These are phyloP conservation scores for Ceratitis capitata DNA, from an alignment of 1,140 invertebrate species.

Conservation along the genomic window DNA sequence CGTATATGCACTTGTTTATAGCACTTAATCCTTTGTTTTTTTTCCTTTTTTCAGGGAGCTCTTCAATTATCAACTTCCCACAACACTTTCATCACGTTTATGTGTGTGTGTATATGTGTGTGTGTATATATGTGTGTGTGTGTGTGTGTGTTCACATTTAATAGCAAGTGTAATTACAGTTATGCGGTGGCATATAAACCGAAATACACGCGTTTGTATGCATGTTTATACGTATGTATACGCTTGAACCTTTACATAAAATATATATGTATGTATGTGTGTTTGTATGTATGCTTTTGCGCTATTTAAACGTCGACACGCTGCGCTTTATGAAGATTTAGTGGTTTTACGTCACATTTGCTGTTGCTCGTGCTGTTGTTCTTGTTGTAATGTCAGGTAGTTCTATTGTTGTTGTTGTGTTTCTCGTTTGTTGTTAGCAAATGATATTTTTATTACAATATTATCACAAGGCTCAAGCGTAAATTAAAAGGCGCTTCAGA, in stretches of 20 bases:
- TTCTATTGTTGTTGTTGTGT: too few relatives aligned
- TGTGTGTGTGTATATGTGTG: too few relatives aligned
- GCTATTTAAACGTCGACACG: background rate
- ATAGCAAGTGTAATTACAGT: conserved; percentile 28
- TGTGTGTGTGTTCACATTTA: background rate
- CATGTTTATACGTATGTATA: background rate
- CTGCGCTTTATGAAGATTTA: conserved; percentile 7
- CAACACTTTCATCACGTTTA: too few relatives aligned
- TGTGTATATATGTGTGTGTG: too few relatives aligned
- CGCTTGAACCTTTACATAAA: too few relatives aligned
- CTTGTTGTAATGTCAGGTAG: too few relatives aligned
- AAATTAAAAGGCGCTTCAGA: conserved; percentile 25
- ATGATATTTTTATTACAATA: background rate
- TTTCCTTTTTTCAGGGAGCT: too few relatives aligned
- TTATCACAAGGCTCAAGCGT: conserved; percentile 5
- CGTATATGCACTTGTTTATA: too few relatives aligned
- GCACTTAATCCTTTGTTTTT: too few relatives aligned
- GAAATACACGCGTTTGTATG: background rate
- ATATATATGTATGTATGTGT: background rate
- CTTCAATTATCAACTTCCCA: too few relatives aligned
- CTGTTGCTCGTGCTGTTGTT: background rate
- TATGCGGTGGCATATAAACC: background rate
- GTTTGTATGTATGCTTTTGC: background rate
- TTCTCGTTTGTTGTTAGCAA: background rate
- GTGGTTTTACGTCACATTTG: background rate